These are phyloP conservation scores for Pantherophis alleghaniensis DNA, from an alignment of 2,797 vertebrate species.

Conservation along the genomic window DNA sequence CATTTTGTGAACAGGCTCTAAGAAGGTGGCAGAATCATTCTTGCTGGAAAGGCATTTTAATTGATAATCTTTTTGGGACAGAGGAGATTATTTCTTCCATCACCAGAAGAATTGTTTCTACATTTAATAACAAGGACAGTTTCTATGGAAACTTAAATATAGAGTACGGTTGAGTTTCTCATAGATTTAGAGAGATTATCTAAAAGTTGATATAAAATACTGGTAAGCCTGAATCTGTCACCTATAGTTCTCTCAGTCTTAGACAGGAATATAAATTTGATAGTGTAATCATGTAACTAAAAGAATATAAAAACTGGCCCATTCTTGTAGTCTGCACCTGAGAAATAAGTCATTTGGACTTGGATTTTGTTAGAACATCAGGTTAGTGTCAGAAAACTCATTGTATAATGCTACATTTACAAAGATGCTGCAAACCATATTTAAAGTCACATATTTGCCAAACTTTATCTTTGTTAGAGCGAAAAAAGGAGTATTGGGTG, in stretches of 20 bases:
- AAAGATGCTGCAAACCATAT: constrained; percentile 25
- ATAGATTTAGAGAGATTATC: background rate
- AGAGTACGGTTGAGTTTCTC: background rate
- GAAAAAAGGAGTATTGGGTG: constrained; percentile 30
- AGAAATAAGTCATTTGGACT: constrained; percentile 24
- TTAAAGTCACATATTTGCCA: constrained; percentile 20
- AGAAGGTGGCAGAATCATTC: background rate
- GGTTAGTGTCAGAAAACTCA: background rate
- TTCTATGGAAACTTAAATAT: background rate
- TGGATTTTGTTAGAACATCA: constrained; percentile 31
- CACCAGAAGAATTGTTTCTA: too few relatives aligned
- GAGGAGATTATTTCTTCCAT: background rate
- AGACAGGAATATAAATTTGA: background rate
- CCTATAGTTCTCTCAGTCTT: background rate
- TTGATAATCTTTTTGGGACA: background rate
- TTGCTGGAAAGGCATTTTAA: background rate
- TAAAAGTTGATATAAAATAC: background rate
- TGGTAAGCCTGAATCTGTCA: background rate
- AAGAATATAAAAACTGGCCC: background rate
- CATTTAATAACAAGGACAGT: background rate
- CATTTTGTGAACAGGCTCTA: background rate
- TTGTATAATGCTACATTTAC: background rate
- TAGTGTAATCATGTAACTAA: background rate
- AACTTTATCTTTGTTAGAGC: constrained; percentile 29
- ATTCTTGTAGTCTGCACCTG: constrained; percentile 25